Base-by-base conservation (phyloP, 2,113 vertebrate species). In the Forbesichthys papilliferus region DNA sequence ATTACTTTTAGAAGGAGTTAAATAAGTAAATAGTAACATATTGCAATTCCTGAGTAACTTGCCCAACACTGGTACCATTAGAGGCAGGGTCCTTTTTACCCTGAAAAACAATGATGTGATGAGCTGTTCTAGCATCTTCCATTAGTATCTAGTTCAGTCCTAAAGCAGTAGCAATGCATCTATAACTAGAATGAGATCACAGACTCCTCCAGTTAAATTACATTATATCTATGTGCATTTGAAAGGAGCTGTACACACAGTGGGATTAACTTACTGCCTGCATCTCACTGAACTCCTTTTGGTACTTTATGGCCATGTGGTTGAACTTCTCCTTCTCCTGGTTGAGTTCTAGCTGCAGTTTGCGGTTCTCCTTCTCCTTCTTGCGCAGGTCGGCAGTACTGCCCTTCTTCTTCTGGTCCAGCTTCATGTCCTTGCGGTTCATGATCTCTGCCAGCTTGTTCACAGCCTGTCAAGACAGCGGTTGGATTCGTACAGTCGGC, bases 371-470 rank as follows among this genome's bases (percentile, higher is more conserved):
- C 85, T 99, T 99, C 92, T 99, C 98, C 74, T 99, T 99, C 92
- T 97, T 99, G 77, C 97, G 94, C 87, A 98, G 91, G 90, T 99
- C 98, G 33, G 96, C 95, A 12, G 95, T 96, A 75, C 95, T 99
- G 75, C 94, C 96, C 88, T 96, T 98, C 89, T 97, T 99, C 84
- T 95, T 95, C 79, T 91, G 90, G 91, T 98, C 97, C 77, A 98
- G 91, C 92, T 98, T 98, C 93, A 99, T 99, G 87, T 99, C 98
- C 87, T 98, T 98, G 11, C 98, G 94, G 90, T 99, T 99, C 97
- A 99, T 96, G 90, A 99, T 99, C 90, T 99, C 98, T 66, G 98
- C 98, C 85, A 99, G 91, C 79, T 99, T 99, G 87, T 99, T 99
- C 68, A 99, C 98, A 74, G 98, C 98, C 98, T 99, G 80, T 60